Base-by-base conservation (phyloP, 2,113 vertebrate species). In the Solenodon paradoxus region DNA sequence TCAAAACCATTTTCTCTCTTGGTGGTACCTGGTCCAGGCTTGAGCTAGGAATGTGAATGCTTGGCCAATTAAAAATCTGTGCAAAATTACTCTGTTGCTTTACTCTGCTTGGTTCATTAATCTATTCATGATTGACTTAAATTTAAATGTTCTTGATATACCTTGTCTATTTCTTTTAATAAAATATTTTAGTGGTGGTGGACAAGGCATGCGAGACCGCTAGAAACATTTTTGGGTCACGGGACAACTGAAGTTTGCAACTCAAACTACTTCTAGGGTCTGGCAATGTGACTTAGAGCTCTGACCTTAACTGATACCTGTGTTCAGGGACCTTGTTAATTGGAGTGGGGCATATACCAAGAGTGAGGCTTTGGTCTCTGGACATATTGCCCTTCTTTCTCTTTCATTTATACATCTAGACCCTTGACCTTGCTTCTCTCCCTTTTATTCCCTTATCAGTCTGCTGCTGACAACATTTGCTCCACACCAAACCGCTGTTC, bases 31-130 rank as follows among this genome's bases (percentile, higher is more conserved):
- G 75, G 6, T 59, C 3, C 13, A 55, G 89, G 30, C 22, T 93
- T 90, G 55, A 68, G 24, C 6, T 79, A 79, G 74, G 30, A 51
- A 63, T 87, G 40, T 88, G 35, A 96, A 51, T 71, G 30, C 30
- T 90, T 95, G 38, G 28, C 47, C 96, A 75, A 90, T 91, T 96
- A 72, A 35, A 91, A 96, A 90, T 90, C 47, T 83, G 19, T 90
- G 71, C 88, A 63, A 6, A 92, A 64, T 91, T 90, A 63, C 5
- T 82, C 78, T 94, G 22, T 92, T 93, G 74, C 55, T 22, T 94
- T 94, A 59, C 7, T 49, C 53, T 0, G 3, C 35, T 38, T 86
- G 82, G n/a, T 88, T 96, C 24, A 74, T 74, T 88, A 81, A 71
- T 85, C 88, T 40, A 57, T 84, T 94, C 9, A 64, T 51, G 40